Conservation (phyloP, 2,113 vertebrate species). For the Trogon surrucura region DNA sequence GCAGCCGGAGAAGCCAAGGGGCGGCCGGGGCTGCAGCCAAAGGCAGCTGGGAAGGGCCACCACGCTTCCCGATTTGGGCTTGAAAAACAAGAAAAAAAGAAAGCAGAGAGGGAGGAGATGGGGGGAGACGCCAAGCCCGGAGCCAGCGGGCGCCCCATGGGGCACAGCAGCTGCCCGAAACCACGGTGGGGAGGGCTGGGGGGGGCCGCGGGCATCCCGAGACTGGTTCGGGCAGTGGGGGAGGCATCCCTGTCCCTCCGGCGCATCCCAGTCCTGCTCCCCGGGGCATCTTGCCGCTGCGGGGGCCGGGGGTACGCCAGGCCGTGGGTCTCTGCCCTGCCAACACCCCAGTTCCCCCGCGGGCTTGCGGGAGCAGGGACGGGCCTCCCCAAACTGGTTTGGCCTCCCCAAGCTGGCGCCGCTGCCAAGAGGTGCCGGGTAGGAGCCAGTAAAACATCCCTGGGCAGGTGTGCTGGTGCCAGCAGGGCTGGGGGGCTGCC, state of each 20-base stretch:
- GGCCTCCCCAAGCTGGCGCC: constrained; percentile 16
- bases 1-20: constrained; percentile 8
- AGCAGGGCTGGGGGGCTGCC: background rate
- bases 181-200: background rate
- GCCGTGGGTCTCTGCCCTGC: background rate
- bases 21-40: background rate
- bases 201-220: background rate
- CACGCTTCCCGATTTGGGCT: constrained; percentile 64
- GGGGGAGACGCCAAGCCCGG: background rate
- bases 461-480: background rate
- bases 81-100: constrained; percentile 61
- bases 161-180: background rate
- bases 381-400: constrained; percentile 57
- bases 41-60: constrained; percentile 52
- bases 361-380: background rate
- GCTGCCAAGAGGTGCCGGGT: constrained; percentile 28
- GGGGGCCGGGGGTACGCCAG: background rate
- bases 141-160: background rate
- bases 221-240: background rate
- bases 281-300: background rate
- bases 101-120: background rate
- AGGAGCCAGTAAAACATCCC: constrained; percentile 8
- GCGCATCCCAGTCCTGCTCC: background rate
- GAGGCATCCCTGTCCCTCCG: background rate
- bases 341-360: background rate